phyloP scores from a whole-genome alignment of 1,140 invertebrate species.

The Neelides sp. region DNA sequence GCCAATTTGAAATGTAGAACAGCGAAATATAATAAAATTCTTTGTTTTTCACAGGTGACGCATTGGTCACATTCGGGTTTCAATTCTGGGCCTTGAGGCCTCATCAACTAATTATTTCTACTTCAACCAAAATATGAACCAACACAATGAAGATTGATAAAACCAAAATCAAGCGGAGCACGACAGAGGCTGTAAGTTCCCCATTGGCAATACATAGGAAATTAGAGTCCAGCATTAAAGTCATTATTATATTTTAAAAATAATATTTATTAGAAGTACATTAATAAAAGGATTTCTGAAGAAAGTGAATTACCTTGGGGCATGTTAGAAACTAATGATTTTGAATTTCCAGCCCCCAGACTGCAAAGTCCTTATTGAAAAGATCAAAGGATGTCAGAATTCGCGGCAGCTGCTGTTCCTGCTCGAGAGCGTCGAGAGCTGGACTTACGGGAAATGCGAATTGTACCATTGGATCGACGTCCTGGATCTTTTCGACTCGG shows the following conservation, averaged over 20 bases:
- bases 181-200: constrained; percentile 64
- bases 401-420: constrained; percentile 55
- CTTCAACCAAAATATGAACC: neutral
- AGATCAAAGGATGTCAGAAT: constrained; percentile 55
- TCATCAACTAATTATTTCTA: no score
- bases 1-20: no score
- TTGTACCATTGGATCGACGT: constrained; percentile 82
- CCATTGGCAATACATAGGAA: no score
- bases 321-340: constrained; percentile 11
- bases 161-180: constrained; percentile 71
- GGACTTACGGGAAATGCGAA: constrained; percentile 85
- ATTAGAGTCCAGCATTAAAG: no score
- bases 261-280: no score
- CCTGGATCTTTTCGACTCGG: constrained; percentile 67
- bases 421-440: constrained; percentile 61
- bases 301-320: no score
- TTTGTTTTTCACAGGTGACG: no score
- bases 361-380: constrained; percentile 66
- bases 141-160: constrained; percentile 72
- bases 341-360: constrained; percentile 52
- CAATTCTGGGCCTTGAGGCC: no score
- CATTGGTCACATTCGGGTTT: no score
- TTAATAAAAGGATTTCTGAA: no score
- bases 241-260: no score
- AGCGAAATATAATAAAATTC: no score